A percentile compares a stretch with the other conserved stretches of the same genome.
These are phyloP conservation scores for Lasius fuliginosus DNA, from an alignment of 2,888 invertebrate species.

Conservation along the genomic window DNA sequence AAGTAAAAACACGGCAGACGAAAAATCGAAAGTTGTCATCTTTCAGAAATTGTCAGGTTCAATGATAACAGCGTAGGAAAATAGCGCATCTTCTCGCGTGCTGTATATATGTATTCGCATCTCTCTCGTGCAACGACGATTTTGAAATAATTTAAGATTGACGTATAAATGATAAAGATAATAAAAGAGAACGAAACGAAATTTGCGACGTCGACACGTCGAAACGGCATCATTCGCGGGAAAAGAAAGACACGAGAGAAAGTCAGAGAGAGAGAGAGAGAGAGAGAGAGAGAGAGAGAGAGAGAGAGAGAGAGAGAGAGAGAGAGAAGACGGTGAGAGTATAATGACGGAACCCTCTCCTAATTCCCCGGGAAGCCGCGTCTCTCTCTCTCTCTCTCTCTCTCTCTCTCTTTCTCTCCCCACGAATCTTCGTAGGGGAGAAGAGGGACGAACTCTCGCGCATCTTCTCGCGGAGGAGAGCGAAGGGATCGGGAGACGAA, in stretches of 20 bases:
- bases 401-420: constrained; percentile 44
- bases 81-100: neutral
- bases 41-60: constrained; percentile 20
- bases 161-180: constrained; percentile 33
- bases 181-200: constrained; percentile 15
- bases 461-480: constrained; percentile 37
- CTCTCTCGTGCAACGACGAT: constrained; percentile 11
- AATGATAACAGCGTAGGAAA: neutral
- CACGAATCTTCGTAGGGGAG: constrained; percentile 40
- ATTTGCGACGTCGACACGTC: neutral
- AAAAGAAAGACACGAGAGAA: constrained; percentile 3
- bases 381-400: constrained; percentile 48
- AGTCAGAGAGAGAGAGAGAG: constrained; percentile 24
- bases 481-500: constrained; percentile 48
- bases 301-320: constrained; percentile 29
- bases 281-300: constrained; percentile 36
- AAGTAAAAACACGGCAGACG: neutral
- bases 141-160: neutral
- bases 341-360: constrained; percentile 82
- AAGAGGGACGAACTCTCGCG: constrained; percentile 41
- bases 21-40: constrained; percentile 1
- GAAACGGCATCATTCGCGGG: neutral
- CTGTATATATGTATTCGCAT: neutral
- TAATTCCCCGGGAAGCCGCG: constrained; percentile 76
- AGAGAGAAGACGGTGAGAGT: constrained; percentile 78